Conservation (phyloP, 2,888 invertebrate genomes). For the Nebria salina region DNA sequence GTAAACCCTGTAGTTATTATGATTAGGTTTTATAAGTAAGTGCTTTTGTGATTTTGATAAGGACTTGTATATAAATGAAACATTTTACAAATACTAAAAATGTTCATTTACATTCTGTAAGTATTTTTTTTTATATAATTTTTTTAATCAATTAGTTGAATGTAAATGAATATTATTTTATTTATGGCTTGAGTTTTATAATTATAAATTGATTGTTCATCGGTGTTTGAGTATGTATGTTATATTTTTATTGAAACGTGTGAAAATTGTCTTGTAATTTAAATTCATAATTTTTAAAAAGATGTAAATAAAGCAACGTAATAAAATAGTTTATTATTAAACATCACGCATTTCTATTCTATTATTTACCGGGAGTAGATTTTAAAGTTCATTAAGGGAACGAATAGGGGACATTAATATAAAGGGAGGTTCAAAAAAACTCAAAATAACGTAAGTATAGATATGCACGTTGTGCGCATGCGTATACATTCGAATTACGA, state of each 20-base stretch:
- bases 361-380: not conserved
- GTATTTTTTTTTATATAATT: not conserved
- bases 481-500: not conserved
- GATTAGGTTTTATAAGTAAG: not conserved
- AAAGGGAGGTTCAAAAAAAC: not conserved
- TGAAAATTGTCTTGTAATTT: constrained; percentile 22
- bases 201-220: not conserved
- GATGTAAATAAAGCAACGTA: constrained; percentile 43
- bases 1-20: not conserved
- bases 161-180: not conserved
- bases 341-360: not conserved
- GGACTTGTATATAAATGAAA: not conserved
- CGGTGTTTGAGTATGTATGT: not conserved
- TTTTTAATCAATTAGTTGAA: not conserved
- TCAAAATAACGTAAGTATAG: not conserved
- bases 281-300: constrained; percentile 36
- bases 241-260: not conserved
- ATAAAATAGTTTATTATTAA: constrained; percentile 11
- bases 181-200: not conserved
- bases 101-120: not conserved
- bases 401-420: not conserved
- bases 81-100: not conserved
- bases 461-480: not conserved
- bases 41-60: not conserved
- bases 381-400: not conserved